Conservation (phyloP, 2,113 vertebrate genomes). For the Pomatorhinus ruficollis region DNA sequence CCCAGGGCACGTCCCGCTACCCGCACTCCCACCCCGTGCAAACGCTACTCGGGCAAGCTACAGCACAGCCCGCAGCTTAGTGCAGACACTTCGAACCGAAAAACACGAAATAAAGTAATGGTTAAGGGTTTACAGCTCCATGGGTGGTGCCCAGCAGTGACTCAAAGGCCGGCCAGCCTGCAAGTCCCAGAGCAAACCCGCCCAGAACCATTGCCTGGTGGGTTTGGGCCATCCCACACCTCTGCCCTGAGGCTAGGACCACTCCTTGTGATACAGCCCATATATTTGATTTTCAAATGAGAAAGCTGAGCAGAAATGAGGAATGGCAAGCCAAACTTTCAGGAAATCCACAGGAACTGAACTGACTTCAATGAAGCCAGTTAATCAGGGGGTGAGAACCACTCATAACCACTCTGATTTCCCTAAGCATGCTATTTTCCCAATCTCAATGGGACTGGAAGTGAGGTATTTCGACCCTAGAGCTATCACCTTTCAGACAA, state of each 20-base stretch:
- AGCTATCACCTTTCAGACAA: neutral
- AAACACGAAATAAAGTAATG: neutral
- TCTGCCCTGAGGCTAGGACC: neutral
- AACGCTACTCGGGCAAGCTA: neutral
- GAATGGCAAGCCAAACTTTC: neutral
- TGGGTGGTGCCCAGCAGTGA: rapidly evolving
- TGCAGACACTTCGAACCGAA: neutral
- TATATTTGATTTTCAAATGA: neutral
- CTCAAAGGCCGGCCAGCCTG: rapidly evolving
- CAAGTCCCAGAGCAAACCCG: neutral
- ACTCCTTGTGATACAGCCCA: neutral
- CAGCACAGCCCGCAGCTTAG: neutral
- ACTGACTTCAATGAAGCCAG: neutral
- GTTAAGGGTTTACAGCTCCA: neutral
- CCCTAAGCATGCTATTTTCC: neutral
- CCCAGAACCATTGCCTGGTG: neutral
- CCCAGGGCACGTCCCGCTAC: rapidly evolving
- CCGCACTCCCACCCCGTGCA: neutral
- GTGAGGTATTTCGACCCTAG: neutral
- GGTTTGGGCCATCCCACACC: neutral
- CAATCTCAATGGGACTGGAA: neutral
- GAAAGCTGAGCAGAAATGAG: neutral
- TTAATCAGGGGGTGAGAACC: neutral
- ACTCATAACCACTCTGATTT: neutral
- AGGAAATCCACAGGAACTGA: neutral